Evolutionary conservation across 1,140 invertebrate species (phyloP).

Genomic region (Zaprionus tsacasi): DNA sequence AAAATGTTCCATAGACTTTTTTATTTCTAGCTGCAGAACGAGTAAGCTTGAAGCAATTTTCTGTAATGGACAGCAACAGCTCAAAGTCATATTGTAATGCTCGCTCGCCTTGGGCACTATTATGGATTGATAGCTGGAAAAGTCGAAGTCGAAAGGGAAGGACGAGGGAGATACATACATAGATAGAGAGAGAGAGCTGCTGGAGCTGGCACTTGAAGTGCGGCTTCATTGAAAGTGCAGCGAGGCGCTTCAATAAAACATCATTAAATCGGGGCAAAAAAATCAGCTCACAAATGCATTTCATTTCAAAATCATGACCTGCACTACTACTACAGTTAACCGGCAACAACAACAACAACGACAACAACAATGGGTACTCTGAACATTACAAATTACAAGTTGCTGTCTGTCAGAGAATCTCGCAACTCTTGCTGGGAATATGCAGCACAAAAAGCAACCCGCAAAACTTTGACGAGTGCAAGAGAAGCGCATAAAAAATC

Average conservation of each 20-base stretch:
- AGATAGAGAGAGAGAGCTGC: not conserved
- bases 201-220: conserved; percentile 23
- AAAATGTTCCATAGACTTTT: not conserved
- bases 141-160: no score
- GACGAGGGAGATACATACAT: not conserved
- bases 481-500: conserved; percentile 42
- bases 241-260: conserved; percentile 57
- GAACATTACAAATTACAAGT: conserved; percentile 75
- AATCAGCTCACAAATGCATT: conserved; percentile 69
- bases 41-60: conserved; percentile 4
- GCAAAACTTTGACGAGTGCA: conserved; percentile 54
- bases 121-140: conserved; percentile 4
- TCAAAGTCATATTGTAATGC: conserved; percentile 19
- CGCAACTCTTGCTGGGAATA: conserved; percentile 28
- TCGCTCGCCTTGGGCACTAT: not conserved
- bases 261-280: conserved; percentile 75
- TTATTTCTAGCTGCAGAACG: not conserved
- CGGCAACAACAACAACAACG: conserved; percentile 23
- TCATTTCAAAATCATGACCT: conserved; percentile 72
- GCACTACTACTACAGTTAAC: conserved; percentile 28
- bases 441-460: conserved; percentile 34
- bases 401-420: conserved; percentile 56
- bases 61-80: conserved; percentile 12
- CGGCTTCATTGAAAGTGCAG: conserved; percentile 37
- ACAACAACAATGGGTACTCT: conserved; percentile 39